Evolutionary conservation across 2,888 invertebrate species (phyloP), one percentile per base, ranked within the genome.

Genomic region (Arenicola marina): DNA sequence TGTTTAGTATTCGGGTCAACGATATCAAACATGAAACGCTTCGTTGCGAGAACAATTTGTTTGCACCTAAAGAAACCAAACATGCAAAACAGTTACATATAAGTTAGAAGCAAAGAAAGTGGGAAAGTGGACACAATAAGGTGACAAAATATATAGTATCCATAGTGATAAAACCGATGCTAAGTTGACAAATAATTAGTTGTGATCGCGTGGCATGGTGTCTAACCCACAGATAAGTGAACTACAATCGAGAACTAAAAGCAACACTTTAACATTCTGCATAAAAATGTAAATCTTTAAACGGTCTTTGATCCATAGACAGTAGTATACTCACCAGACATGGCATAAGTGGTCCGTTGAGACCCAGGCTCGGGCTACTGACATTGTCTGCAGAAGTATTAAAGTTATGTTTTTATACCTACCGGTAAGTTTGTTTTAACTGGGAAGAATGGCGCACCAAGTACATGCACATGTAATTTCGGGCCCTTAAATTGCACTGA

Each of bases 311-410:
- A 53, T 51, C 4, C n/a, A 7, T 2, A 45, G n/a, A 24, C 24
- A 24, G 4, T 26, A 33, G 18, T 18, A 45, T 24, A 56, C 69
- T 59, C 93, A 95, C 96, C 96, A 97, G 2, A 94, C 89, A 73
- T 95, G 92, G 74, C 92, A 91, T 15, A 92, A 87, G 81, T 97
- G 97, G 83, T 96, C 95, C 0, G 92, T 89, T 2, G 93, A 90
- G 7, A 90, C 86, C 92, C 95, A 95, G 1, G 91, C 91, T 59
- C 88, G 88, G 0, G 95, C 94, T 58, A 95, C 87, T 32, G 89
- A 87, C 58, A 90, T 89, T 1, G 89, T 88, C 88, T 91, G 79
- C 59, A 86, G 84, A 73, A 76, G 21, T 11, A 4, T 11, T 21
- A 56, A n/a, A 56, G n/a, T 43, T 56, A 51, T 48, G n/a, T 46